Evolutionary conservation across 37 sponge, comb jelly and placozoan genomes (phyloP), one percentile per base, ranked within the genome.

Genomic region (Hormiphora californensis): DNA sequence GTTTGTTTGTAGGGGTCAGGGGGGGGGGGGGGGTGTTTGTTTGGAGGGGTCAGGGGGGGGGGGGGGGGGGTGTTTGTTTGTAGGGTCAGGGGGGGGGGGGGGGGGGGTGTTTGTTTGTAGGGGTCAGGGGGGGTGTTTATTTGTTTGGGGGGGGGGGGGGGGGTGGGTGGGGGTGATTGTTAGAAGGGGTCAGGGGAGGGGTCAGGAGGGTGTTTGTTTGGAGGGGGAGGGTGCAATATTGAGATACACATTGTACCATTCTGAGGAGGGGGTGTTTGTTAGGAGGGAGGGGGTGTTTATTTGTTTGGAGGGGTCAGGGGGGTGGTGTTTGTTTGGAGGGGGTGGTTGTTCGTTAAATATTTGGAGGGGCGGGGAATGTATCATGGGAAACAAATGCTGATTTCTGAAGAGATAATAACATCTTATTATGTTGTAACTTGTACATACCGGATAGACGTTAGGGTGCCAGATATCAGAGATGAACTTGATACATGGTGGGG

Each of bases 181-280:
- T 46, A 46, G 51, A 12, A 46, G 51, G 8, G 51, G 51, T 46
- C 51, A 46, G 51, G 12, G 51, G 51, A 46, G 51, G 51, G 12
- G 51, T 46, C 11, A 46, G 51, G 51, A 15, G 51, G 8, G 51
- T 46, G 51, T 46, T 8, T 46, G 12, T 12, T 15, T 46, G 8
- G 51, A n/a, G 91, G 92, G 19, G 97, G 97, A 0, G 97, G 93
- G 85, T 96, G 97, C 9, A 96, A 89, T 32, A 96, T 96, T 46
- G 97, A 96, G 5, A 96, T 94, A 68, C 97, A 96, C 44, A 96
- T 62, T 44, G 94, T 95, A 25, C 97, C 97, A 85, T 91, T 94
- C 93, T 93, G n/a, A n/a, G n/a, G n/a, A n/a, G n/a, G n/a, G n/a
- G n/a, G n/a, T n/a, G n/a, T n/a, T n/a, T n/a, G 54, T 21, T 53